Conservation (phyloP, 2,113 vertebrate genomes). For the Anoura caudifer region DNA sequence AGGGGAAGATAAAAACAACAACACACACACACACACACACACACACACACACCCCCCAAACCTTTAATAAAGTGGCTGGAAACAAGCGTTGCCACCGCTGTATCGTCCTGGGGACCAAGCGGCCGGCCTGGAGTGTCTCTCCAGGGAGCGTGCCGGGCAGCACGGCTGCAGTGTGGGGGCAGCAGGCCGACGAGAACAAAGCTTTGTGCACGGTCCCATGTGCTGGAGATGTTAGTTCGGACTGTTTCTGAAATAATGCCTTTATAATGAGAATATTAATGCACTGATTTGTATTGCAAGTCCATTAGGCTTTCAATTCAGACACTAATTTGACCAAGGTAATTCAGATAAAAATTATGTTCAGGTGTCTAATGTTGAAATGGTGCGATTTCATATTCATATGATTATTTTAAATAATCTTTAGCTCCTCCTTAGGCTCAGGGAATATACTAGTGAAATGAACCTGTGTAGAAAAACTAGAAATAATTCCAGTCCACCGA, state of each 20-base stretch:
- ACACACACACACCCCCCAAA: no score
- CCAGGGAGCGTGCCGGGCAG: background rate
- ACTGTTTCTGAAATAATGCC: background rate
- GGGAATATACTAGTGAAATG: background rate
- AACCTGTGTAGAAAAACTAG: background rate
- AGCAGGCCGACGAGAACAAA: background rate
- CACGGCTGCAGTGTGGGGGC: fast-evolving
- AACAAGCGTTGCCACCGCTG: background rate
- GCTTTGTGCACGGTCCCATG: no score
- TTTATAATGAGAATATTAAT: background rate
- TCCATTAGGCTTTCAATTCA: background rate
- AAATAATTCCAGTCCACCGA: background rate
- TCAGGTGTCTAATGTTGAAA: background rate
- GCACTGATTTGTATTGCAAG: background rate
- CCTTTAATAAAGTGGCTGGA: background rate
- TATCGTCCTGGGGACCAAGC: no score
- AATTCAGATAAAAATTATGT: background rate
- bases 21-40: no score
- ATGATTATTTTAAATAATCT: background rate
- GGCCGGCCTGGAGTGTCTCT: background rate
- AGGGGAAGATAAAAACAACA: background rate
- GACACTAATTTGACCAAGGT: background rate
- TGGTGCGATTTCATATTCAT: background rate
- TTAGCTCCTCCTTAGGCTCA: background rate
- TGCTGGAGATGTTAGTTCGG: background rate